phyloP scores from a whole-genome alignment of 2,888 invertebrate species.

The Xestia sexstrigata region DNA sequence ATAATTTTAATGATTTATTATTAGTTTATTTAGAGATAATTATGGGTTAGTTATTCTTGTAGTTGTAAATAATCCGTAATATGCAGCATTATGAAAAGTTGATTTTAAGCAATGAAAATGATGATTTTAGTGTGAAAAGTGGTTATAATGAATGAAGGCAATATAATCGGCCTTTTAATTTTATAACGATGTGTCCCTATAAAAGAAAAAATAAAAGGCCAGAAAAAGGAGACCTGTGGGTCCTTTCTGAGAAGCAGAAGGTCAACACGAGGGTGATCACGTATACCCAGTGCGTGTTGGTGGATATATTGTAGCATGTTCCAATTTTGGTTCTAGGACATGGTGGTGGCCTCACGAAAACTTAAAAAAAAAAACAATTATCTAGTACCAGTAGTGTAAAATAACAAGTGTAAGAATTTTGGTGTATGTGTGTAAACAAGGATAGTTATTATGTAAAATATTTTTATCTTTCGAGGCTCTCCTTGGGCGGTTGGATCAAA shows the following conservation, averaged over 20 bases:
- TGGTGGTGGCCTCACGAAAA: not conserved
- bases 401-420: not conserved
- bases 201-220: too few species aligned
- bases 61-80: not conserved
- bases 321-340: not conserved
- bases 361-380: too few species aligned
- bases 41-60: not conserved
- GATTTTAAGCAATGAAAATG: not conserved
- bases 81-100: not conserved
- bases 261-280: too few species aligned
- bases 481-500: too few species aligned
- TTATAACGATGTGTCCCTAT: too few species aligned
- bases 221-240: too few species aligned
- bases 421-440: not conserved
- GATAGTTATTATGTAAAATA: not conserved
- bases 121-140: not conserved
- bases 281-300: not conserved
- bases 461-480: too few species aligned
- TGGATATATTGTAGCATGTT: not conserved
- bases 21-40: conserved; percentile 21
- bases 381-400: not conserved
- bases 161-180: not conserved
- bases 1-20: conserved; percentile 19
- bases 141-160: not conserved
- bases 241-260: not conserved